Evolutionary conservation across 2,797 vertebrate species (phyloP).

Genomic region (Sus cebifrons): DNA sequence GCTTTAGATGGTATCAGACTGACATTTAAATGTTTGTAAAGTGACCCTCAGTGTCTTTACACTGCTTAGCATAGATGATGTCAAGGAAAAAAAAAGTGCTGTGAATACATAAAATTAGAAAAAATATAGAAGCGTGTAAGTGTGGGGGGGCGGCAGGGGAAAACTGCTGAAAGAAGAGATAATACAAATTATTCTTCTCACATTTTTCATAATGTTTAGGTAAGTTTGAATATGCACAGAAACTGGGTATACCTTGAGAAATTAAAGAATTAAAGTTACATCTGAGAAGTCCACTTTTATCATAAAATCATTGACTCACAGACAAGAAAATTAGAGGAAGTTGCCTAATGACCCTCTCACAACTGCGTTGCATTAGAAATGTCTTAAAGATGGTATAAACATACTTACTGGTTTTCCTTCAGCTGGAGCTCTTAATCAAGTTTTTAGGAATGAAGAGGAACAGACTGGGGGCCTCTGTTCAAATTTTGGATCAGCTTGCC

Average conservation of each 20-base stretch:
- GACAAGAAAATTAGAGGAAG: conserved; percentile 16
- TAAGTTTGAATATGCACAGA: neutral
- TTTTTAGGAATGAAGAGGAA: conserved; percentile 24
- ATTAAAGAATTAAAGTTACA: neutral
- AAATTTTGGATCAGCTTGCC: neutral
- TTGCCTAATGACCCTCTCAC: neutral
- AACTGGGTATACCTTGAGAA: neutral
- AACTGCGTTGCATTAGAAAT: neutral
- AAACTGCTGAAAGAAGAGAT: neutral
- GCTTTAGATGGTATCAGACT: conserved; percentile 39
- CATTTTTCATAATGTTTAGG: neutral
- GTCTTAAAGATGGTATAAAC: neutral
- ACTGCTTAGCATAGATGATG: neutral
- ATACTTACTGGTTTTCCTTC: neutral
- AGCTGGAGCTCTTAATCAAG: neutral
- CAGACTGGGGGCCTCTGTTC: neutral
- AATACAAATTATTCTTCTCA: neutral
- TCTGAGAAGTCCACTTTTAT: conserved; percentile 17
- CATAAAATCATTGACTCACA: neutral
- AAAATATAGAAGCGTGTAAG: neutral
- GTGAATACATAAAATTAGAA: conserved; percentile 7
- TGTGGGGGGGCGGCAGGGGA: fast-evolving
- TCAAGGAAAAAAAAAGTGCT: neutral
- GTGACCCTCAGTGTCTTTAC: conserved; percentile 39
- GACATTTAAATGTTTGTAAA: conserved; percentile 33